Evolutionary conservation across 2,113 vertebrate genomes (phyloP), one percentile per base, ranked within the genome.

Genomic region (Opisthocomus hoazin): DNA sequence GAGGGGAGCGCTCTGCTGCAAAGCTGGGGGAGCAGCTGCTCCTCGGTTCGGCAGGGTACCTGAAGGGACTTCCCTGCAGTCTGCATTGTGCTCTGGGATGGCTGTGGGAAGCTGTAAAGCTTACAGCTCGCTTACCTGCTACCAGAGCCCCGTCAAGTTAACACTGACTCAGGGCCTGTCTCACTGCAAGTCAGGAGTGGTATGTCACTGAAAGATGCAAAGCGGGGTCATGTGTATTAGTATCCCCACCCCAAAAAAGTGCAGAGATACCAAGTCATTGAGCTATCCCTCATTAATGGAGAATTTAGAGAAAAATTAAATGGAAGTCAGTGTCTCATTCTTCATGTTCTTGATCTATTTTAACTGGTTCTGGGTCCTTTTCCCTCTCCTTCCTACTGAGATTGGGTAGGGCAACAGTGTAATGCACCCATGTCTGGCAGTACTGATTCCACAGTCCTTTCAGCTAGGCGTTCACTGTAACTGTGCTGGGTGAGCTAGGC

Each of bases 341-440:
- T 23, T 48, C 6, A 20, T 15, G 8, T n/a, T 37, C 39, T 63
- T 39, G 39, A 56, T n/a, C 14, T 46, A 3, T 32, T 64, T 48
- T 27, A 71, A 29, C 30, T 21, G 37, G 16, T 48, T 46, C 32
- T 54, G n/a, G 14, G 50, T 69, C 26, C 30, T 65, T 56, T 61
- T 65, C 32, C 15, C 4, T 34, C 39, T 61, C 22, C 36, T 23
- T 36, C 15, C 18, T 30, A 6, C 45, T 13, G 39, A 37, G 50
- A 7, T 13, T 7, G 15, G 16, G 20, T 5, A 14, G 14, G 37
- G 41, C 41, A 21, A 15, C 37, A 17, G 50, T 1, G 6, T 51
- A 17, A 39, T 0, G 6, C 29, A 5, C n/a, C 34, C 20, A 0
- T 1, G 12, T 48, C 50, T 84, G 56, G 27, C 45, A 21, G 1